Evolutionary conservation across 2,113 vertebrate species (phyloP).

Genomic region (Brachypodius melanocephalos): DNA sequence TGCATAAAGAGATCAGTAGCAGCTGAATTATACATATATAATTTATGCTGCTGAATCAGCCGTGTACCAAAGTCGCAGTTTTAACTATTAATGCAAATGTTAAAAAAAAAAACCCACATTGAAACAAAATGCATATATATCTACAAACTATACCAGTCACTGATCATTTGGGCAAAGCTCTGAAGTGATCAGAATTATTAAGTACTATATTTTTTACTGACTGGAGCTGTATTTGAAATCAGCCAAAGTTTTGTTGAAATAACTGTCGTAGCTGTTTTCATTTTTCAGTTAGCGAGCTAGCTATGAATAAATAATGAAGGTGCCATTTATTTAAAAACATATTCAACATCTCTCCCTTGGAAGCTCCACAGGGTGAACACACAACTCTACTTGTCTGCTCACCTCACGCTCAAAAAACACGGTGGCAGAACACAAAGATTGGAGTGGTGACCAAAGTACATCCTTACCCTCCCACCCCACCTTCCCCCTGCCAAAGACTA

Average conservation of each 20-base stretch:
- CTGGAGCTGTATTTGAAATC: neutral
- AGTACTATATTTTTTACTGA: neutral
- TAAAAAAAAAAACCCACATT: neutral
- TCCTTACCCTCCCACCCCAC: neutral
- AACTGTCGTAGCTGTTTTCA: neutral
- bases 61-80: neutral
- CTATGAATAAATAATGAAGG: slow-evolving; percentile 4
- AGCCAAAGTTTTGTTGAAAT: neutral
- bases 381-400: neutral
- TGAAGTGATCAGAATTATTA: neutral
- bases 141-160: neutral
- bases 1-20: neutral
- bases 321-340: neutral
- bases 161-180: neutral
- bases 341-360: neutral
- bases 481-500: neutral
- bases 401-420: neutral
- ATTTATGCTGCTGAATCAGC: neutral
- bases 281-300: neutral
- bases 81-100: neutral
- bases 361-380: neutral
- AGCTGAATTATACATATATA: neutral
- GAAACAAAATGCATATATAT: neutral
- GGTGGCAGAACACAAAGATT: neutral
- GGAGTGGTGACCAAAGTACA: neutral